A percentile compares a stretch with the other conserved stretches of the same genome.
Evolutionary conservation across 2,888 invertebrate species (phyloP).

Genomic region (Microctonus brassicae): DNA sequence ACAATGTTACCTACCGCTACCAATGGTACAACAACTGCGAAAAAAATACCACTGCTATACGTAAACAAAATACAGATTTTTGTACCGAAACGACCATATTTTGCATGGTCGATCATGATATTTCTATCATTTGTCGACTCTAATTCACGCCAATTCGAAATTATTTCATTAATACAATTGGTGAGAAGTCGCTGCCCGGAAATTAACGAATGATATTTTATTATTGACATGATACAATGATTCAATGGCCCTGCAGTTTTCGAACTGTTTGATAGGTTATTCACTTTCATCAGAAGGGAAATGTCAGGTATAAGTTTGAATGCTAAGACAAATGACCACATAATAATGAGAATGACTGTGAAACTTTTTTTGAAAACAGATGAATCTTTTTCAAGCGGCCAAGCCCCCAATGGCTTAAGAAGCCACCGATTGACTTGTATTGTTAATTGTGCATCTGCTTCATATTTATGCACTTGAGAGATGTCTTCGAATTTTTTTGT

Average conservation of each 20-base stretch:
- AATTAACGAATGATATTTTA: conserved; percentile 51
- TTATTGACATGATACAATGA: conserved; percentile 53
- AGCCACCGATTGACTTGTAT: conserved; percentile 56
- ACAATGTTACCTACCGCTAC: not conserved
- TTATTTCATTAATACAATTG: conserved; percentile 48
- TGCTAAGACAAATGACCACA: conserved; percentile 47
- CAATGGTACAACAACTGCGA: conserved; percentile 46
- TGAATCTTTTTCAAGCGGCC: not conserved
- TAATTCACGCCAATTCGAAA: conserved; percentile 47
- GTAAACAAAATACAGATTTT: conserved; percentile 43
- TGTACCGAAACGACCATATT: conserved; percentile 46
- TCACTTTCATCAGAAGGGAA: conserved; percentile 49
- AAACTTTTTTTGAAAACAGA: not conserved
- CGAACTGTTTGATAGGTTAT: conserved; percentile 33
- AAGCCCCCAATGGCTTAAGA: conserved; percentile 52
- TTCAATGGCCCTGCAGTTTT: conserved; percentile 48
- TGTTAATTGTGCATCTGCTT: conserved; percentile 16
- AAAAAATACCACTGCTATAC: conserved; percentile 49
- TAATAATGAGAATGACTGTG: not conserved
- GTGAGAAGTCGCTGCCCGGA: conserved; percentile 38
- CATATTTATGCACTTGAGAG: too few species aligned
- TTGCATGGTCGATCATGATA: conserved; percentile 49
- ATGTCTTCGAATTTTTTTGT: not conserved
- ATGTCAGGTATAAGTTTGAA: conserved; percentile 54
- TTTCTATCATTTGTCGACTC: conserved; percentile 28